Evolutionary conservation across 1,140 invertebrate genomes (phyloP), one percentile per base, ranked within the genome.

Genomic region (Propsilocerus akamusi): DNA sequence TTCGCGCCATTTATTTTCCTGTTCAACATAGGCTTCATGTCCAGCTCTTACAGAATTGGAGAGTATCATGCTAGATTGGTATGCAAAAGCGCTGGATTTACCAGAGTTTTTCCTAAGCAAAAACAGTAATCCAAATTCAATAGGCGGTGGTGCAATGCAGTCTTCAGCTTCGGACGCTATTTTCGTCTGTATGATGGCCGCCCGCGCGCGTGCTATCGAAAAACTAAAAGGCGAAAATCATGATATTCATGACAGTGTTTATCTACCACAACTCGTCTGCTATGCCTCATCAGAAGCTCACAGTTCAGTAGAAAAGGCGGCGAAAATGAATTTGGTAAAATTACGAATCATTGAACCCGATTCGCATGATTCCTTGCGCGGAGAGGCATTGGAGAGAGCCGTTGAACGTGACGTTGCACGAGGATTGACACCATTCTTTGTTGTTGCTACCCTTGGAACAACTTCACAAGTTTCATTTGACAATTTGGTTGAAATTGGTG

Each of bases 301-400:
- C 66, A 93, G 88, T 0, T 92, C 86, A 59, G 84, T 94, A 1
- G 89, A 97, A 68, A 97, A 96, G 62, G 90, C 91, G 6, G 88
- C 87, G 7, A 92, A 91, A 77, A 90, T 96, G 58, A 76, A 80
- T 17, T 72, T 93, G 53, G 85, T 96, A 1, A 92, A 91, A 60
- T 69, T 96, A 32, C 68, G 87, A 49, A 85, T 93, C 25, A 68
- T 96, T 14, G 86, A 93, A 46, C 82, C 88, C 0, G 91, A 96
- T 58, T 82, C 85, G 23, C 78, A 82, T 49, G 85, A 80, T 56
- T 72, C 78, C 24, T 68, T 96, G 12, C 71, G 86, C 20, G 90
- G 88, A 0, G 69, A 76, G 47, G 77, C 78, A 1, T 64, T 96
- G 4, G 65, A 71, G 46, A 64, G 71, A 53, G 79, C 80, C 1